These are phyloP conservation scores for Epirrita christyi DNA, from an alignment of 2,888 invertebrate genomes.

Conservation along the genomic window DNA sequence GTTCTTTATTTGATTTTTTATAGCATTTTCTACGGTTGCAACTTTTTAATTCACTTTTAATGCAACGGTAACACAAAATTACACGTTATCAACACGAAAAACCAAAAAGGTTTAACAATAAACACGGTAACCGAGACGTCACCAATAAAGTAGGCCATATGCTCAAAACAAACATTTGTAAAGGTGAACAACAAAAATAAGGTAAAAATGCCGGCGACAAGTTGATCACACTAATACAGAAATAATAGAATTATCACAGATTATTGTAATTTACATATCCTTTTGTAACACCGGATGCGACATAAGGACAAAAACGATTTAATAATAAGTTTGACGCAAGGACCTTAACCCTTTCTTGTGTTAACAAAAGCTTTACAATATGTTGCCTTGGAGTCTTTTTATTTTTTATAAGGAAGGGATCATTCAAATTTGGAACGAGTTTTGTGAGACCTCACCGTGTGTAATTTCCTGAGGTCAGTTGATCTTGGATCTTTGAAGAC, in stretches of 20 bases:
- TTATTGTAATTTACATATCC: slow-evolving; percentile 82
- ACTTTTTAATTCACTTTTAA: slow-evolving; percentile 27
- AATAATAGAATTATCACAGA: slow-evolving; percentile 83
- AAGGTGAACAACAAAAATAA: slow-evolving; percentile 44
- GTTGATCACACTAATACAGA: slow-evolving; percentile 76
- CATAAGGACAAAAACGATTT: slow-evolving; percentile 83
- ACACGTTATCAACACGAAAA: slow-evolving; percentile 45
- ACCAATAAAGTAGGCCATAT: slow-evolving; percentile 65
- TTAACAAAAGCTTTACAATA: slow-evolving; percentile 80
- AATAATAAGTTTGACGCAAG: slow-evolving; percentile 79
- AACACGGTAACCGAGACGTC: slow-evolving; percentile 45
- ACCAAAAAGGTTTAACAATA: slow-evolving; percentile 47
- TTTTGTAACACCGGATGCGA: slow-evolving; percentile 77
- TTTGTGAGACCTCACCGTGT: slow-evolving; percentile 62
- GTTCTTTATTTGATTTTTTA: slow-evolving; percentile 31
- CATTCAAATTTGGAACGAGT: slow-evolving; percentile 80
- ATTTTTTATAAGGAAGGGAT: slow-evolving; percentile 73
- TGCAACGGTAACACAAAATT: slow-evolving; percentile 29
- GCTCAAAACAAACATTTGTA: slow-evolving; percentile 73
- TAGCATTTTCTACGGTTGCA: slow-evolving; percentile 26
- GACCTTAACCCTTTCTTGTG: slow-evolving; percentile 79
- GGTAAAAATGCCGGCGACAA: slow-evolving; percentile 67
- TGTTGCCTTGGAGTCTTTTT: slow-evolving; percentile 74
- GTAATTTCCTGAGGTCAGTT: slow-evolving; percentile 72
- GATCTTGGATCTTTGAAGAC: slow-evolving; percentile 62